Conservation (phyloP, 2,888 invertebrate genomes). For the Parelbella ahira region DNA sequence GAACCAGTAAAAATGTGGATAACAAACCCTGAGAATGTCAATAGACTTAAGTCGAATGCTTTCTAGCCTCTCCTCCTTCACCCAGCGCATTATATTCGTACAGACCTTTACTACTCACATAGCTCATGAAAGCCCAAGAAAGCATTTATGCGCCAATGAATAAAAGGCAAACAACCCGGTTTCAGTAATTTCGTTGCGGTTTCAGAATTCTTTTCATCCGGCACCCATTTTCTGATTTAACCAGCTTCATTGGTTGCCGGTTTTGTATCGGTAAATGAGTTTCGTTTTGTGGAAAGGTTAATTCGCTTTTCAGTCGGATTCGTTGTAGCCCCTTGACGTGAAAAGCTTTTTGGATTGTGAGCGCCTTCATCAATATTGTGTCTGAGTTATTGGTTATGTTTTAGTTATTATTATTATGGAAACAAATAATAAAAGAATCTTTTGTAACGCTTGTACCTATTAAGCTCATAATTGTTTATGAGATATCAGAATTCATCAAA, state of each 20-base stretch:
- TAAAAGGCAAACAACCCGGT: constrained; percentile 52
- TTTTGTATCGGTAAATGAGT: constrained; percentile 77
- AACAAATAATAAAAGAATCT: too few species aligned
- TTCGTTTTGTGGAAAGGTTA: constrained; percentile 62
- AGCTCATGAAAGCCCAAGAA: constrained; percentile 74
- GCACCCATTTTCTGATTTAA: constrained; percentile 62
- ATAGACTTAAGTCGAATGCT: too few species aligned
- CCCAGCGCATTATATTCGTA: too few species aligned
- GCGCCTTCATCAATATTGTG: constrained; percentile 35
- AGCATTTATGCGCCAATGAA: constrained; percentile 62
- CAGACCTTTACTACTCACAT: constrained; percentile 78
- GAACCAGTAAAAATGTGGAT: too few species aligned
- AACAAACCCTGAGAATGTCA: too few species aligned
- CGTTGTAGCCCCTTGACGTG: constrained; percentile 45
- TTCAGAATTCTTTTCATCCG: constrained; percentile 62
- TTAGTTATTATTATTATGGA: too few species aligned
- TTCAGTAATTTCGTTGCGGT: constrained; percentile 54
- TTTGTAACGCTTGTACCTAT: too few species aligned
- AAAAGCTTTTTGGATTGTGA: constrained; percentile 36
- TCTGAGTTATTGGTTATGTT: constrained; percentile 20
- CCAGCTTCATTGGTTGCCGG: constrained; percentile 53
- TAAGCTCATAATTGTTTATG: too few species aligned
- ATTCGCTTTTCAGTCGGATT: constrained; percentile 63
- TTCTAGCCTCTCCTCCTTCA: too few species aligned
- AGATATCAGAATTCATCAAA: too few species aligned